phyloP scores from a whole-genome alignment of 2,888 invertebrate species.

The Tubulanus polymorphus region DNA sequence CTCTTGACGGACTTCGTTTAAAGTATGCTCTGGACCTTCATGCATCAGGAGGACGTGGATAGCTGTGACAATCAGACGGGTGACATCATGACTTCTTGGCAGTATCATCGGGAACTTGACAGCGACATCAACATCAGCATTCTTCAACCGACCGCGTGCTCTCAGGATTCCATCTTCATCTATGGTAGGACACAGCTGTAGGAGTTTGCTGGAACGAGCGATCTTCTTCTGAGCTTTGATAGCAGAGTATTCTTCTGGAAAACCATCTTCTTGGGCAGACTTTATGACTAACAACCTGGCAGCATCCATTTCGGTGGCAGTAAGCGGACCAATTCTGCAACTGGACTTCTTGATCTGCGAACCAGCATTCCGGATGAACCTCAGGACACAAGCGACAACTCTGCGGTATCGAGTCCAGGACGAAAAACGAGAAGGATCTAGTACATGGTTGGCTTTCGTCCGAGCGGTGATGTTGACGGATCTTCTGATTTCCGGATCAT shows the following conservation, averaged over 20 bases:
- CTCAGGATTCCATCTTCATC: background rate
- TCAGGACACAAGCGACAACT: background rate
- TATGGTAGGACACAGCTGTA: background rate
- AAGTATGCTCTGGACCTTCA: background rate
- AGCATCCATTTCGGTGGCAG: background rate
- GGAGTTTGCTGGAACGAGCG: background rate
- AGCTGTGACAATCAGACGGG: conserved; percentile 3
- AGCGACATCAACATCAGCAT: background rate
- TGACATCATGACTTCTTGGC: background rate
- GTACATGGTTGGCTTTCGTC: background rate
- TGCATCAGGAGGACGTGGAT: background rate
- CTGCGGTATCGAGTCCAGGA: background rate
- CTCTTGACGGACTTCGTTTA: background rate
- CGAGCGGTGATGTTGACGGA: background rate
- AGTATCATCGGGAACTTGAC: conserved; percentile 5
- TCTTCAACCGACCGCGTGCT: background rate
- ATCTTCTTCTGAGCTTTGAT: background rate
- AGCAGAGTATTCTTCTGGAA: background rate
- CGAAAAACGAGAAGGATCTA: background rate
- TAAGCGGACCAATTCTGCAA: background rate
- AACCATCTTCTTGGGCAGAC: background rate
- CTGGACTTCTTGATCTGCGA: background rate
- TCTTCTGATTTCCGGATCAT: background rate
- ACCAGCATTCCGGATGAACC: background rate
- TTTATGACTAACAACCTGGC: background rate